phyloP scores from a whole-genome alignment of 2,888 invertebrate genomes.

The Tuberolachnus salignus region DNA sequence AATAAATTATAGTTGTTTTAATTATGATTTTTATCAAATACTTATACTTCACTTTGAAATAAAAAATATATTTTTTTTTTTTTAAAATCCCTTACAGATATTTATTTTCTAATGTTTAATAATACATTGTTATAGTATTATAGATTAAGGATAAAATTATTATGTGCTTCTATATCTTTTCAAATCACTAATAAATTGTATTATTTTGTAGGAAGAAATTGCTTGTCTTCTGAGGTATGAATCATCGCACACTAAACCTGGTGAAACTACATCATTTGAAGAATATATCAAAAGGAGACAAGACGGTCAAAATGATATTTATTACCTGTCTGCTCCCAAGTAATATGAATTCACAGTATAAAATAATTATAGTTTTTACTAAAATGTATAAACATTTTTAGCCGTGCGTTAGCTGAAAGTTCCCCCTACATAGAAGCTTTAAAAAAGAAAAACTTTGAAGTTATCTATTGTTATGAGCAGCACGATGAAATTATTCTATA shows the following conservation, averaged over 20 bases:
- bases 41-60: too few relatives aligned
- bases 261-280: conserved; percentile 73
- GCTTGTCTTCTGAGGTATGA: conserved; percentile 89
- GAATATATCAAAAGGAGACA: conserved; percentile 82
- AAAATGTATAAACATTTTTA: conserved; percentile 62
- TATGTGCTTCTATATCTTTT: too few relatives aligned
- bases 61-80: too few relatives aligned
- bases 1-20: too few relatives aligned
- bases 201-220: conserved; percentile 77
- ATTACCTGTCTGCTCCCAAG: conserved; percentile 93
- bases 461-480: conserved; percentile 94
- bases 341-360: conserved; percentile 62
- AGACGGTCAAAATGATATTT: conserved; percentile 83
- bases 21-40: too few relatives aligned
- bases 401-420: conserved; percentile 87
- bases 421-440: conserved; percentile 95
- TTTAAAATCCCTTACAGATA: too few relatives aligned
- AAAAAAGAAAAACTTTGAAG: conserved; percentile 85
- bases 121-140: too few relatives aligned
- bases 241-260: conserved; percentile 77
- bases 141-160: too few relatives aligned
- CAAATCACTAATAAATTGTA: not conserved
- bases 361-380: conserved; percentile 7
- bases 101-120: too few relatives aligned
- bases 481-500: conserved; percentile 94